Conservation (phyloP, 2,113 vertebrate genomes). For the Cacatua alba region DNA sequence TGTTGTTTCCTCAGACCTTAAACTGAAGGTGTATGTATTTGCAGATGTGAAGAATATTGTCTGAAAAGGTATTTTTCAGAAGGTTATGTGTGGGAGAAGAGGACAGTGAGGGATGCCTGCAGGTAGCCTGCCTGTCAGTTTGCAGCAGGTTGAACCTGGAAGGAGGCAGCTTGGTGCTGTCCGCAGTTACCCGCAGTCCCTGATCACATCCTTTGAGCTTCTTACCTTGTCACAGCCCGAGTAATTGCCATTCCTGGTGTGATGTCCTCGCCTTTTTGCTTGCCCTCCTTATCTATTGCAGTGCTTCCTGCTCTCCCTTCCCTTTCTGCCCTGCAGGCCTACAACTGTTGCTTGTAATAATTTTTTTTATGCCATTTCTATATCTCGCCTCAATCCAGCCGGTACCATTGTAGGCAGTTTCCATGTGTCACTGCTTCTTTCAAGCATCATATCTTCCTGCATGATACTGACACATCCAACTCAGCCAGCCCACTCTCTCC, state of each 20-base stretch:
- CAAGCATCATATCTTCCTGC: constrained; percentile 15
- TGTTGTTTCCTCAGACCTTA: background rate
- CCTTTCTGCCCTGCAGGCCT: background rate
- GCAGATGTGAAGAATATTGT: background rate
- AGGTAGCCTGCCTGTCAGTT: background rate
- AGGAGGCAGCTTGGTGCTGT: background rate
- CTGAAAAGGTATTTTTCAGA: background rate
- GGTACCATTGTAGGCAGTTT: constrained; percentile 17
- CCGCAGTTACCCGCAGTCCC: fast-evolving
- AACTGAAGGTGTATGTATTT: background rate
- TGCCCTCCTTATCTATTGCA: background rate
- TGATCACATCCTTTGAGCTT: background rate
- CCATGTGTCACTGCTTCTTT: constrained; percentile 34
- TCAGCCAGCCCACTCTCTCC: constrained; percentile 20
- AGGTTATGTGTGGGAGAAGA: background rate
- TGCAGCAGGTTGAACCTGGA: fast-evolving
- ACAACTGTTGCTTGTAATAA: background rate
- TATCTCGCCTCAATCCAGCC: constrained; percentile 6
- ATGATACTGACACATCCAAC: background rate
- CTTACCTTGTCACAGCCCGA: background rate
- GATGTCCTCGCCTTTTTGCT: background rate
- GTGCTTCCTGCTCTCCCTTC: background rate
- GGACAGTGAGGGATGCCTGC: background rate
- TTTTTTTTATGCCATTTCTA: background rate
- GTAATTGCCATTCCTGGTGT: background rate